Evolutionary conservation across 2,113 vertebrate genomes (phyloP).

Genomic region (Prionailurus viverrinus): DNA sequence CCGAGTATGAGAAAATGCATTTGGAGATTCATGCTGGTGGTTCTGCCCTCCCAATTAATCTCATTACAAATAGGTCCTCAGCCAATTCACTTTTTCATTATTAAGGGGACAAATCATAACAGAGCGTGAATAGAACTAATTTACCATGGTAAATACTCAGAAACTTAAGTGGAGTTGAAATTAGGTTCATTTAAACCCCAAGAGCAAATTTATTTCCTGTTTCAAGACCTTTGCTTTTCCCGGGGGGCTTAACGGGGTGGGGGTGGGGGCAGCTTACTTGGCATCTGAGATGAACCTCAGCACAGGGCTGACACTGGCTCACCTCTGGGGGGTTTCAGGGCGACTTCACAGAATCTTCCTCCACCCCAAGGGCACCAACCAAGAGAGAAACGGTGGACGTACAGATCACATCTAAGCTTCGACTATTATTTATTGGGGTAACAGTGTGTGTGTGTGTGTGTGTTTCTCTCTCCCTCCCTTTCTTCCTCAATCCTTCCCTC

Average conservation of each 20-base stretch:
- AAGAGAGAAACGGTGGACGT: background rate
- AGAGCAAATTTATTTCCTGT: background rate
- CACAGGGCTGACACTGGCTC: rapidly evolving
- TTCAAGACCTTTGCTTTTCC: background rate
- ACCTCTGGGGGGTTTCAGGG: background rate
- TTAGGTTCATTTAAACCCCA: background rate
- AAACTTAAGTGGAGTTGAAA: background rate
- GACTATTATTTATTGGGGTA: background rate
- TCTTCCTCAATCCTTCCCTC: background rate
- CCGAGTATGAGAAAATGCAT: background rate
- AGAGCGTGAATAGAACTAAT: constrained; percentile 17
- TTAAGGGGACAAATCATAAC: constrained; percentile 10
- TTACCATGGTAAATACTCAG: background rate
- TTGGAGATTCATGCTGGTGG: background rate
- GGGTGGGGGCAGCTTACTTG: too few species aligned
- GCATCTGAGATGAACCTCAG: background rate
- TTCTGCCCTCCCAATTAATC: background rate
- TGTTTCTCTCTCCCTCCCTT: background rate
- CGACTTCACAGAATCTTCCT: background rate
- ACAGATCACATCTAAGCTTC: background rate
- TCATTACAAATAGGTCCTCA: background rate
- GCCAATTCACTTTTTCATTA: constrained; percentile 8
- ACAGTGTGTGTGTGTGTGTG: background rate
- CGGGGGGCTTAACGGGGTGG: too few species aligned
- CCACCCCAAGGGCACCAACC: background rate